Conservation (phyloP, 2,888 invertebrate genomes). For the Idaea dimidiata region DNA sequence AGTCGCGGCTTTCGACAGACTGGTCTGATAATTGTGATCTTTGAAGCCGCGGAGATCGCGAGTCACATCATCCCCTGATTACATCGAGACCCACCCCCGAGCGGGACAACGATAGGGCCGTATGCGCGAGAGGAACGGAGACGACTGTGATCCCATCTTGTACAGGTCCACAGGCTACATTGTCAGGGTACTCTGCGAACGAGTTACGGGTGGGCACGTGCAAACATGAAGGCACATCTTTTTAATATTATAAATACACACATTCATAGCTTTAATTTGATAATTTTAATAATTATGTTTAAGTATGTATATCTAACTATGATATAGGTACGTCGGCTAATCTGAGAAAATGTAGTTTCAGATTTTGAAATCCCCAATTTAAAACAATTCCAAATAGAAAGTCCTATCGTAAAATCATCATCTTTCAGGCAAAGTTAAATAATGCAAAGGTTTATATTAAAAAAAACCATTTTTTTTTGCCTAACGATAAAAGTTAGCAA, state of each 20-base stretch:
- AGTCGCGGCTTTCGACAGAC: slow-evolving; percentile 77
- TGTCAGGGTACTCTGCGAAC: slow-evolving; percentile 74
- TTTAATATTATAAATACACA: not conserved
- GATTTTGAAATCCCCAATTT: too few species aligned
- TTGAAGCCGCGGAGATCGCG: slow-evolving; percentile 79
- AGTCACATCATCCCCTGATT: slow-evolving; percentile 81
- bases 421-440: too few species aligned
- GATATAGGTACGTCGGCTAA: too few species aligned
- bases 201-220: slow-evolving; percentile 46
- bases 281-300: not conserved
- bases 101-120: slow-evolving; percentile 41
- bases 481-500: too few species aligned
- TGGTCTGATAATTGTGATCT: slow-evolving; percentile 80
- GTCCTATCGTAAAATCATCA: too few species aligned
- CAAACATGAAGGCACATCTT: slow-evolving; percentile 45
- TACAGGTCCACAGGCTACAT: slow-evolving; percentile 80
- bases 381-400: too few species aligned
- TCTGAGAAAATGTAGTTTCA: too few species aligned
- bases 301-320: too few species aligned
- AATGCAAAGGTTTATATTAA: too few species aligned
- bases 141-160: slow-evolving; percentile 83
- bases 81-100: slow-evolving; percentile 77
- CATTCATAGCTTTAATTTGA: too few species aligned
- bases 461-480: too few species aligned
- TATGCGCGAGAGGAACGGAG: slow-evolving; percentile 46